phyloP scores from a whole-genome alignment of 2,888 invertebrate genomes.

The Apodemia zela region DNA sequence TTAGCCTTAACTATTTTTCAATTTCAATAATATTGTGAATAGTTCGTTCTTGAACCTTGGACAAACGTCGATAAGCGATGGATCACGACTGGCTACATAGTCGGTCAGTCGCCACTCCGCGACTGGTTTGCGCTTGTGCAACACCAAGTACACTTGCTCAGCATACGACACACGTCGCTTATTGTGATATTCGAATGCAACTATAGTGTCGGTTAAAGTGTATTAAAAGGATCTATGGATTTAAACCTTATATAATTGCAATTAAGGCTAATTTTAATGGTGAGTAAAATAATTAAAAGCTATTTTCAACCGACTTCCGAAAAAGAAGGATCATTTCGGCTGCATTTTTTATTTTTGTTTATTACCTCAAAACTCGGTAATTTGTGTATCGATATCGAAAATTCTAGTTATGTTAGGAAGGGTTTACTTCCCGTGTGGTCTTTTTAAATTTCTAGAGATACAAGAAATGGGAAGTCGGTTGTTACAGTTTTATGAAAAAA shows the following conservation, averaged over 20 bases:
- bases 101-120: conserved; percentile 23
- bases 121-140: conserved; percentile 14
- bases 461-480: too few species aligned
- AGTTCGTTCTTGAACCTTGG: conserved; percentile 54
- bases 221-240: background rate
- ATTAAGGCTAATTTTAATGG: background rate
- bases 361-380: too few species aligned
- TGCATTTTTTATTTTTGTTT: too few species aligned
- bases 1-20: conserved; percentile 10
- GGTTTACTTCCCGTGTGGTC: too few species aligned
- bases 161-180: background rate
- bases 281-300: background rate
- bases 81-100: conserved; percentile 30
- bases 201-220: background rate
- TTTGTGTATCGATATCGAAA: too few species aligned
- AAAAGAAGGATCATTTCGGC: too few species aligned
- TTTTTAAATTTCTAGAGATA: too few species aligned
- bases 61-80: conserved; percentile 52
- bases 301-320: background rate
- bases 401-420: too few species aligned
- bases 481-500: too few species aligned
- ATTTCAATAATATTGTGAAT: conserved; percentile 12
- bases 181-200: conserved; percentile 6
- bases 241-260: background rate
- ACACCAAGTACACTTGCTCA: conserved; percentile 18